Base-by-base conservation (phyloP, 2,888 invertebrate species). In the Fragum fragum region DNA sequence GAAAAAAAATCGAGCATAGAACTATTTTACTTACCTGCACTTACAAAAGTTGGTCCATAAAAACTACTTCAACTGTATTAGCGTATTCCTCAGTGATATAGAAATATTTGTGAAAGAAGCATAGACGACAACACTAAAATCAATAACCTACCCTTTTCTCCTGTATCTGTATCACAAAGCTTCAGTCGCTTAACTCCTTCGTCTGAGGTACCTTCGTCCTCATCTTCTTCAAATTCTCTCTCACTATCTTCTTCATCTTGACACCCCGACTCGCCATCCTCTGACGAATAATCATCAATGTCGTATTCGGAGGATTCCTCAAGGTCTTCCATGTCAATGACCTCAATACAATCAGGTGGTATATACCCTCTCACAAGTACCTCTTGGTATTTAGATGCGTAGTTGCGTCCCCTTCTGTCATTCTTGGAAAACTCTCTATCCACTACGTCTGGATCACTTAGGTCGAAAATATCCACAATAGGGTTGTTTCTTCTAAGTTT, bases 351-450 rank as follows among this genome's bases (percentile, higher is more conserved):
- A 9, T 53, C 29, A 14, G 71, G 52, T 23, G 71, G 71, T 26
- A 71, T 36, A 7, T 16, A 16, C 26, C 71, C 71, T 28, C 39
- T 28, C 1, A 71, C n/a, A 16, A 71, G 71, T 1, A 71, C 55
- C 29, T 71, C 71, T 1, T 55, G n/a, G 36, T 71, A 71, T 55
- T 32, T 71, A 11, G 28, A 26, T 3, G 55, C 55, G 29, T 71
- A 55, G 32, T 55, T 53, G 5, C 55, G 23, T 32, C 32, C 29
- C 29, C 29, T 61, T 6, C 11, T 18, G 32, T 28, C 61, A 16
- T 21, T 29, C 11, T 11, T 11, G 3, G 3, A 9, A 18, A 61
- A 29, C 18, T 61, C 61, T 61, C 32, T 18, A 26, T 61, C 32
- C 28, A 61, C 18, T n/a, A 61, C 61, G 6, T 61, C 32, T 32